Evolutionary conservation across 2,888 invertebrate species (phyloP).

Genomic region (Rutpela maculata): DNA sequence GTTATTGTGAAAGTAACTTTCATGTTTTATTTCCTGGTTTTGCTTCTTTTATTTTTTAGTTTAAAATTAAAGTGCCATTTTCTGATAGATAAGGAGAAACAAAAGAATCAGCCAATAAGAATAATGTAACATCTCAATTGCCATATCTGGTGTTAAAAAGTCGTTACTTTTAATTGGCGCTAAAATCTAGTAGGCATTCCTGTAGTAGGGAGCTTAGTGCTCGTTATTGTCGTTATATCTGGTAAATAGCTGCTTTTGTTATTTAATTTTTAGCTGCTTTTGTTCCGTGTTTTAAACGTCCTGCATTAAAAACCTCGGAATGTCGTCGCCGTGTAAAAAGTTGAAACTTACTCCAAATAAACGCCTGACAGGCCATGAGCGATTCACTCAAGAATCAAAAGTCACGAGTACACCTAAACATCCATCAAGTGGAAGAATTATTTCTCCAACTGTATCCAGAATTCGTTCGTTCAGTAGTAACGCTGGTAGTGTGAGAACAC

Average conservation of each 20-base stretch:
- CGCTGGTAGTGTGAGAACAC: slow-evolving; percentile 13
- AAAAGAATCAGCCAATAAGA: not conserved
- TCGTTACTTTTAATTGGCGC: not conserved
- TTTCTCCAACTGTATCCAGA: slow-evolving; percentile 40
- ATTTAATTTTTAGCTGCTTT: too few relatives aligned
- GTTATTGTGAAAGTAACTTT: too few relatives aligned
- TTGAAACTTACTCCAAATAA: slow-evolving; percentile 38
- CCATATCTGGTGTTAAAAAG: not conserved
- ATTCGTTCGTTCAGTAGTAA: slow-evolving; percentile 37
- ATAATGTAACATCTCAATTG: too few relatives aligned
- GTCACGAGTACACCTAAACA: slow-evolving; percentile 45
- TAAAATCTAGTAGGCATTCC: too few relatives aligned
- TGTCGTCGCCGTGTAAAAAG: slow-evolving; percentile 42
- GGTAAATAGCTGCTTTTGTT: too few relatives aligned
- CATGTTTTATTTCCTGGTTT: too few relatives aligned
- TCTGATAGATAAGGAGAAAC: not conserved
- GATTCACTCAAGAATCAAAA: slow-evolving; percentile 41
- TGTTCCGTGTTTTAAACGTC: too few relatives aligned
- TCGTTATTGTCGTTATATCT: too few relatives aligned
- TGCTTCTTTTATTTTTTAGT: too few relatives aligned
- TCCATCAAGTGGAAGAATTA: not conserved
- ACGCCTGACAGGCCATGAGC: not conserved
- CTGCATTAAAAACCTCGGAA: not conserved
- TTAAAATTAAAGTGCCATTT: not conserved
- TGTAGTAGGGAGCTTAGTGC: too few relatives aligned